Evolutionary conservation across 2,888 invertebrate species (phyloP), one percentile per base, ranked within the genome.

Genomic region (Drosophila meridiana): DNA sequence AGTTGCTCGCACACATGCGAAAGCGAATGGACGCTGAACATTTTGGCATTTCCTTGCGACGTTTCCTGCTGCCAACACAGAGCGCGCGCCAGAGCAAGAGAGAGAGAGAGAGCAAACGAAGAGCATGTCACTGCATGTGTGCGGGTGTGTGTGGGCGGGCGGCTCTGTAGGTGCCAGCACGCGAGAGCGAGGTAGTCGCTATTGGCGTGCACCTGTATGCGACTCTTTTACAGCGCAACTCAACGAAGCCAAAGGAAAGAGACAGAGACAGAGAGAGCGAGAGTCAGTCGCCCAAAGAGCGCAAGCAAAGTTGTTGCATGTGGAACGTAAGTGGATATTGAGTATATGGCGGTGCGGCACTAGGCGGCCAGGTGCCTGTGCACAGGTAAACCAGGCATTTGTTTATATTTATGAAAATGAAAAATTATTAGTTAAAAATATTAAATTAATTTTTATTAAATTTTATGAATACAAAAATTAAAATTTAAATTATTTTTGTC

Each of bases 31-130:
- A 87, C 78, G 89, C 74, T 72, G 86, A 90, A 77, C 84, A 83
- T 84, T 84, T 85, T 89, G 84, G 84, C 76, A 74, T 81, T 84
- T 84, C 87, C 89, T 81, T 83, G 78, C 80, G 76, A 89, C 78
- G 85, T 89, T 83, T 89, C 90, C 83, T 89, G 86, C 63, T 69
- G 67, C 78, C 64, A 58, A 50, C n/a, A 43, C 62, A 64, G 45
- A 62, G 34, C 63, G 58, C 42, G 48, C 48, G 13, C 9, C 1
- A 20, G 40, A 43, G 38, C 53, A 32, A 65, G 52, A 36, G 20
- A 7, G 45, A 26, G 48, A 30, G 30, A 14, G 59, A 53, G 20
- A 65, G 59, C 71, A 69, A 60, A 47, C 52, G 55, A 72, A 64
- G 78, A 73, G 66, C 55, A 56, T 38, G 6, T 40, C 65, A 57